A percentile compares a stretch with the other conserved stretches of the same genome.
phyloP scores from a whole-genome alignment of 2,888 invertebrate species.

The Spisula subtruncata region DNA sequence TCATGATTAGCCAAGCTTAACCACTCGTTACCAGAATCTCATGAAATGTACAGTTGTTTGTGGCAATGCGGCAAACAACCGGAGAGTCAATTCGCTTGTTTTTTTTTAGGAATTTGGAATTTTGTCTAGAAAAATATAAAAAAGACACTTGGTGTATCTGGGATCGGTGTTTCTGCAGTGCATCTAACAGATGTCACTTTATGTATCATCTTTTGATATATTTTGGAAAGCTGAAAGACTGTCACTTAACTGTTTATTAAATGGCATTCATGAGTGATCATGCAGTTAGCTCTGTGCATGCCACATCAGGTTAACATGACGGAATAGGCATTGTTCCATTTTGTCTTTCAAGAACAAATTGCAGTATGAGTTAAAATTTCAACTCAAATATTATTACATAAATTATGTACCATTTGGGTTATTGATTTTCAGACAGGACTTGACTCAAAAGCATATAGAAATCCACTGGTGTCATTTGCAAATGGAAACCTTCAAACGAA shows the following conservation, averaged over 20 bases:
- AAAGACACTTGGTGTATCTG: background rate
- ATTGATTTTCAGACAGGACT: too few species aligned
- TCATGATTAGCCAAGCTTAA: constrained; percentile 11
- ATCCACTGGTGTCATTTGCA: too few species aligned
- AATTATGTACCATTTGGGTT: too few species aligned
- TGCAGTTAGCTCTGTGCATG: background rate
- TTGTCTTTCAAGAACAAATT: too few species aligned
- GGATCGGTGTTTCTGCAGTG: constrained; percentile 4
- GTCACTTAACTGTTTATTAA: constrained; percentile 1
- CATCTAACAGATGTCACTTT: background rate
- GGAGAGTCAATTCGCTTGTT: background rate
- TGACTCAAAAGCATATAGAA: too few species aligned
- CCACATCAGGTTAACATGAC: background rate
- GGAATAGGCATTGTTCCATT: too few species aligned
- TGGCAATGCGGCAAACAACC: background rate
- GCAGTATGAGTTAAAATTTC: too few species aligned
- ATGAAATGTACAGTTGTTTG: constrained; percentile 10
- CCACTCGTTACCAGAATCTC: background rate
- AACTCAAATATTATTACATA: too few species aligned
- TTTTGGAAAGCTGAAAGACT: background rate
- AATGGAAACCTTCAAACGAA: too few species aligned
- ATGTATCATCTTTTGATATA: background rate
- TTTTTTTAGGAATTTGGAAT: background rate
- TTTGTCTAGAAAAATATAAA: background rate
- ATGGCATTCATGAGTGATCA: background rate